phyloP scores from a whole-genome alignment of 2,797 vertebrate genomes.

The Enteromius fasciolatus region DNA sequence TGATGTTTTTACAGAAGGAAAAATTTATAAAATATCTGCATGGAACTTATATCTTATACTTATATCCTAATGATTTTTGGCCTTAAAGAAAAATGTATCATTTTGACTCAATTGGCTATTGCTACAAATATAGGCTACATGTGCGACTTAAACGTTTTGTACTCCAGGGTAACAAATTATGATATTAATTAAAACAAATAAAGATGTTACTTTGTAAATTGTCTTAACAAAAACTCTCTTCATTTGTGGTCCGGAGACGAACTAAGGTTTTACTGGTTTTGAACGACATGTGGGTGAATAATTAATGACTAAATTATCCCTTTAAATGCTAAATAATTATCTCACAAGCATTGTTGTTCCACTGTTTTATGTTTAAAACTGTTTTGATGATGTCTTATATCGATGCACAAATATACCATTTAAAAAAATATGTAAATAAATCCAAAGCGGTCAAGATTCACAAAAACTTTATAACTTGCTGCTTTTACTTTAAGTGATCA shows the following conservation, averaged over 20 bases:
- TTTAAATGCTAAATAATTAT: slow-evolving; percentile 30
- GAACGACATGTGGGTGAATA: not conserved
- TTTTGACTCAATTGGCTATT: no score
- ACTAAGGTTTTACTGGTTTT: not conserved
- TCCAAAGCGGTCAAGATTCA: not conserved
- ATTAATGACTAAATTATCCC: not conserved
- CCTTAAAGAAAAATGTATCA: no score
- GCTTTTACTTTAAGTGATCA: not conserved
- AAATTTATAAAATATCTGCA: no score
- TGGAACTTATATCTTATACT: no score
- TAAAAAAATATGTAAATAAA: not conserved
- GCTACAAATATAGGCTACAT: no score
- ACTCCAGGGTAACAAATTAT: no score
- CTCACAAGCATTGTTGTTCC: not conserved
- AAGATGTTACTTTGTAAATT: no score
- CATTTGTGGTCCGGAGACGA: not conserved
- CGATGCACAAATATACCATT: not conserved
- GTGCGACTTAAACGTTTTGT: no score
- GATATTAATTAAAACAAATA: no score
- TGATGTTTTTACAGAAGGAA: no score
- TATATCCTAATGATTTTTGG: no score
- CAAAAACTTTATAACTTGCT: not conserved
- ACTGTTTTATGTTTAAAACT: not conserved
- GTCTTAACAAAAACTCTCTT: not conserved
- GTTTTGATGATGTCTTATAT: slow-evolving; percentile 3